These are phyloP conservation scores for Diabrotica balteata DNA, from an alignment of 2,888 invertebrate genomes.

Conservation along the genomic window DNA sequence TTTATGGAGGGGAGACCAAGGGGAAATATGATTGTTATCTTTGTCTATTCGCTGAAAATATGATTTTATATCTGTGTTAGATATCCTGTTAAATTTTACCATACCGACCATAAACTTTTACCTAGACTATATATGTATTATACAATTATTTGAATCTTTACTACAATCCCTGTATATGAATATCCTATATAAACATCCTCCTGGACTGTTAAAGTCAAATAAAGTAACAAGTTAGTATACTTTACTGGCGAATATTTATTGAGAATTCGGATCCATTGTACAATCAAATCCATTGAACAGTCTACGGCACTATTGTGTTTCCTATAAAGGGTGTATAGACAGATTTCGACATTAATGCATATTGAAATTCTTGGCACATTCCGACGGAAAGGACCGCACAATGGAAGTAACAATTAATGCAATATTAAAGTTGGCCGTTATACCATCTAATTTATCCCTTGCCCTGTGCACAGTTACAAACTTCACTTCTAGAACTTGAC, in stretches of 20 bases:
- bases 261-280: not conserved
- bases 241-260: not conserved
- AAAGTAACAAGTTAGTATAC: not conserved
- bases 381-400: conserved; percentile 8
- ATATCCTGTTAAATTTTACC: too few relatives aligned
- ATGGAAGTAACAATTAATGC: conserved; percentile 25
- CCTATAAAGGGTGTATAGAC: conserved; percentile 6
- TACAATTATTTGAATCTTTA: too few relatives aligned
- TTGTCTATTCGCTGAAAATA: too few relatives aligned
- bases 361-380: conserved; percentile 26
- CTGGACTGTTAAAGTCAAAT: too few relatives aligned
- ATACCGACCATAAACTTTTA: too few relatives aligned
- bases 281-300: not conserved
- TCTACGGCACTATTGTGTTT: not conserved
- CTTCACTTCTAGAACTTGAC: conserved; percentile 14
- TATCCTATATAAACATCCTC: too few relatives aligned
- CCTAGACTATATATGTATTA: too few relatives aligned
- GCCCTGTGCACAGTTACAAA: conserved; percentile 2
- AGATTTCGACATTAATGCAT: conserved; percentile 18
- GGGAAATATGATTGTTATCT: too few relatives aligned
- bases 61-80: too few relatives aligned
- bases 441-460: conserved; percentile 21
- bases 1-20: too few relatives aligned
- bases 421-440: conserved; percentile 21
- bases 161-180: too few relatives aligned